Evolutionary conservation across 2,113 vertebrate genomes (phyloP), one percentile per base, ranked within the genome.

Genomic region (Callipepla californica): DNA sequence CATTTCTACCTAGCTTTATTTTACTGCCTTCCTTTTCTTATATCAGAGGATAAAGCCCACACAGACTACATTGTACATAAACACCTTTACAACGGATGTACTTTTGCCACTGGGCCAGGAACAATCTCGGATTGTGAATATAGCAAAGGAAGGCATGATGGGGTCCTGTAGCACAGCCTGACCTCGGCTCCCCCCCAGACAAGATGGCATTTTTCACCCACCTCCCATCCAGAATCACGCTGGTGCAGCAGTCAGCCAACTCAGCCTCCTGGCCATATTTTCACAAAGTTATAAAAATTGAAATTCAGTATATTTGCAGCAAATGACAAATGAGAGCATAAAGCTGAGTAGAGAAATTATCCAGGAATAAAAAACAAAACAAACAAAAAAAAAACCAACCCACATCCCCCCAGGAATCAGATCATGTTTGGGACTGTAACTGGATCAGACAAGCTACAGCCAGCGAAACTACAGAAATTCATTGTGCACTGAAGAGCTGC

Each of bases 281-380:
- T 30, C 76, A 47, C 18, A 81, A 94, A 87, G 87, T 93, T 70
- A 87, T 50, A 38, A 62, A 95, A 87, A 72, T 59, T 92, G 80
- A 84, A 97, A 84, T 80, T 36, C 67, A 34, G 72, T 91, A 34
- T 78, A 88, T 85, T 95, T 88, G 90, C 74, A 79, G 47, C 28
- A 93, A 95, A 78, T 85, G 90, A 95, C 84, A 86, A 86, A 91
- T 8, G 10, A 57, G 78, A 79, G n/a, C 30, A 93, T 51, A 94
- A 95, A 94, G 42, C 83, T 61, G 78, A 84, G 48, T 61, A 82
- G 74, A 94, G 55, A 92, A 93, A 94, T 82, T 80, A 79, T 66
- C 58, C 2, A 51, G 6, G 48, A 14, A 32, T 36, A 91, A 87
- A 62, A 36, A 36, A 36, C 34, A 36, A 36, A 36, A 36, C 34